These are phyloP conservation scores for Drosophila aff. DNA, from an alignment of 1,140 invertebrate species.

Conservation along the genomic window DNA sequence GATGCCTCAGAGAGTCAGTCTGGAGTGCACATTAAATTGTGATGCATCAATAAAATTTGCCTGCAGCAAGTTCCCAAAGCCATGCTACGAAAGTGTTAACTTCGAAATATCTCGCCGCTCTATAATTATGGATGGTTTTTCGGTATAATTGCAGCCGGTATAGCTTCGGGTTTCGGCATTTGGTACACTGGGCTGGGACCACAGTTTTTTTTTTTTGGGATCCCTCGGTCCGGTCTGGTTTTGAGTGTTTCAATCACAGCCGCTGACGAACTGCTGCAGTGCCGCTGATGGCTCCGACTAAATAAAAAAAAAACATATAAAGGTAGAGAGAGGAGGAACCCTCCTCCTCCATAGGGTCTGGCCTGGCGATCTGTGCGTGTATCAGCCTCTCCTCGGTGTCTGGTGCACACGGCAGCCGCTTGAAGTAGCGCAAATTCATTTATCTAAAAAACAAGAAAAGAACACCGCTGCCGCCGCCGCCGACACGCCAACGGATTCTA, in stretches of 20 bases:
- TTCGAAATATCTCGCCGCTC: slow-evolving; percentile 83
- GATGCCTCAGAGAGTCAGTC: slow-evolving; percentile 36
- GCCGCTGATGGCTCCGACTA: slow-evolving; percentile 62
- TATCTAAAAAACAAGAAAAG: slow-evolving; percentile 75
- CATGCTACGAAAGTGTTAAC: slow-evolving; percentile 85
- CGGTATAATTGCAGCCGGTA: slow-evolving; percentile 71
- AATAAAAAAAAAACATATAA: slow-evolving; percentile 4
- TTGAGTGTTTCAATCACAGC: slow-evolving; percentile 78
- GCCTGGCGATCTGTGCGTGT: slow-evolving; percentile 46
- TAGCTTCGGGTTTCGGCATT: slow-evolving; percentile 30
- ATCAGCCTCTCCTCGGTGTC: slow-evolving; percentile 33
- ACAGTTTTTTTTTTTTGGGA: neutral
- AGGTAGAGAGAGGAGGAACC: slow-evolving; percentile 1
- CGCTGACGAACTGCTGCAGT: slow-evolving; percentile 74
- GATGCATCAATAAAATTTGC: slow-evolving; percentile 84
- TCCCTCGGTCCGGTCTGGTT: slow-evolving; percentile 19
- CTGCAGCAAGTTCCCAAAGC: slow-evolving; percentile 81
- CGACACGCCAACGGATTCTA: slow-evolving; percentile 69
- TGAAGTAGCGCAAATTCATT: slow-evolving; percentile 82
- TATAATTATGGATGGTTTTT: slow-evolving; percentile 84
- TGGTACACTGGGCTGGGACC: neutral
- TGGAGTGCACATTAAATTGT: slow-evolving; percentile 80
- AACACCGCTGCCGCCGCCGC: slow-evolving; percentile 49
- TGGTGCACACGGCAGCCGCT: slow-evolving; percentile 69
- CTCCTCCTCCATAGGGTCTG: slow-evolving; percentile 9